phyloP scores from a whole-genome alignment of 2,113 vertebrate species.

The Cariama cristata region DNA sequence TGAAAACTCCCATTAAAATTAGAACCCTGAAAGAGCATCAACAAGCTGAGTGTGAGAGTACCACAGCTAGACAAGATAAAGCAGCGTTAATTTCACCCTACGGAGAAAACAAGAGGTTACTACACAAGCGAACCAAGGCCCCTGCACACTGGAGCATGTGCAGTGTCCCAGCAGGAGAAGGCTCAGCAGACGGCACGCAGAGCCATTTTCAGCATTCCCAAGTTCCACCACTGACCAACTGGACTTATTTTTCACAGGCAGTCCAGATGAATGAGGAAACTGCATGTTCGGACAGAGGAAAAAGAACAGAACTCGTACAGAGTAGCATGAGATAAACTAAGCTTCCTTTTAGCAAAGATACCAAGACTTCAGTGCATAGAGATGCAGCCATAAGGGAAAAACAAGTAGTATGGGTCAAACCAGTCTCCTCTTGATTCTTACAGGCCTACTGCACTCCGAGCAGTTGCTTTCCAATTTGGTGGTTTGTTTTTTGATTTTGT shows the following conservation, averaged over 20 bases:
- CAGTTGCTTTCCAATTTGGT: not conserved
- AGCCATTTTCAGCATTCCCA: not conserved
- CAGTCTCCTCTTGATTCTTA: not conserved
- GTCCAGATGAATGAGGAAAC: not conserved
- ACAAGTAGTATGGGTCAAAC: not conserved
- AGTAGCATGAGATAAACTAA: not conserved
- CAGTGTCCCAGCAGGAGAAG: not conserved
- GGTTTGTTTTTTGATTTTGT: not conserved
- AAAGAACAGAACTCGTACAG: not conserved
- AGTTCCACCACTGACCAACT: not conserved
- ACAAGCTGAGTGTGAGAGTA: not conserved
- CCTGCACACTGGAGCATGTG: not conserved
- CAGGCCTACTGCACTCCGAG: not conserved
- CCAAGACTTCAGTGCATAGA: not conserved
- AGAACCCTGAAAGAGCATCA: not conserved
- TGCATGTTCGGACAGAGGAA: not conserved
- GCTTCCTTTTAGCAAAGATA: not conserved
- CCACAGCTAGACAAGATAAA: not conserved
- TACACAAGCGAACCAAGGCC: rapidly evolving
- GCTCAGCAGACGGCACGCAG: rapidly evolving
- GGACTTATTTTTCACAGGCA: not conserved
- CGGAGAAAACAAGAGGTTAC: not conserved
- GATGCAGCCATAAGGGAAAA: not conserved
- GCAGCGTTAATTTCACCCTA: not conserved
- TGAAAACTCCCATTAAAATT: not conserved